phyloP scores from a whole-genome alignment of 2,113 vertebrate genomes.

The Nibea albiflora region DNA sequence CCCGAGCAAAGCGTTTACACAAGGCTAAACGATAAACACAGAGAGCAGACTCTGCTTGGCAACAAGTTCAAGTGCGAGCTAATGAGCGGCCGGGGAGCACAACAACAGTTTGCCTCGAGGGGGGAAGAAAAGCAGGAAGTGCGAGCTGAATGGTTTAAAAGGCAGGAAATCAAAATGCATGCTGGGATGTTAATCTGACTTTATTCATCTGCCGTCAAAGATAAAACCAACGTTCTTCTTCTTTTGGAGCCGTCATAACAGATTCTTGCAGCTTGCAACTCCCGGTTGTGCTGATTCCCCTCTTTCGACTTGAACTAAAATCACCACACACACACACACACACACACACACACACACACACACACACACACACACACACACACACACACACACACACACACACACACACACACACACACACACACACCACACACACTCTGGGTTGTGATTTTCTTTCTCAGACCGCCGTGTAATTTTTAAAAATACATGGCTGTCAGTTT shows the following conservation, averaged over 20 bases:
- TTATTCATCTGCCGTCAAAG: not conserved
- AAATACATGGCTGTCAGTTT: conserved; percentile 7
- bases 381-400: conserved; percentile 4
- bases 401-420: not conserved
- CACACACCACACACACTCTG: not conserved
- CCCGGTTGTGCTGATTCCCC: conserved; percentile 7
- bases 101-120: not conserved
- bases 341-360: not conserved
- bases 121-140: conserved; percentile 21
- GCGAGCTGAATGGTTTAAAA: conserved; percentile 4
- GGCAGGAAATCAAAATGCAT: not conserved
- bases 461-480: conserved; percentile 29
- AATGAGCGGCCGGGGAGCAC: conserved; percentile 4
- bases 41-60: not conserved
- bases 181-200: not conserved
- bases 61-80: conserved; percentile 7
- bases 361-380: not conserved
- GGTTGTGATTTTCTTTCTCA: conserved; percentile 12
- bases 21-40: not conserved
- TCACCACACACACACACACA: not conserved
- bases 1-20: conserved; percentile 15
- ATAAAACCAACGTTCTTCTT: not conserved
- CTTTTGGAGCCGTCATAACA: too few species aligned
- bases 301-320: not conserved
- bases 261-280: not conserved